A percentile compares a stretch with the other conserved stretches of the same genome.
Evolutionary conservation across 2,797 vertebrate genomes (phyloP).

Genomic region (Tiaroga cobitis): DNA sequence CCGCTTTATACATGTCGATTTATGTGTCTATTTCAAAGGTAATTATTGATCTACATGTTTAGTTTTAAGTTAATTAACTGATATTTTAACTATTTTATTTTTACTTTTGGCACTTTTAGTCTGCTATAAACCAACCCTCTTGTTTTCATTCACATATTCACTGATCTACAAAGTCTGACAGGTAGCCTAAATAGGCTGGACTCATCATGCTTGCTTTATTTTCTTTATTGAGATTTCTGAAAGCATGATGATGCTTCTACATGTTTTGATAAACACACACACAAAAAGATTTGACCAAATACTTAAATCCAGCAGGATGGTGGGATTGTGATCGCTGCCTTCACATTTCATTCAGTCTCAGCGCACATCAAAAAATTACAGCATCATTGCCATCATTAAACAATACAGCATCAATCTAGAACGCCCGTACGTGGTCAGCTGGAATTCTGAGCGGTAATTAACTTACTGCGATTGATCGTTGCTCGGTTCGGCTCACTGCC

Average conservation of each 20-base stretch:
- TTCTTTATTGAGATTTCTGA: background rate
- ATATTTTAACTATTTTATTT: background rate
- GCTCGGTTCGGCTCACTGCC: background rate
- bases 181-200: too few relatives aligned
- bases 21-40: background rate
- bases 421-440: background rate
- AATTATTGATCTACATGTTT: background rate
- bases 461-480: background rate
- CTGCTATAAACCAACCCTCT: background rate
- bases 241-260: background rate
- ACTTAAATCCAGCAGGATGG: background rate
- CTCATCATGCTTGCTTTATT: background rate
- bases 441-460: conserved; percentile 7
- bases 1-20: too few relatives aligned
- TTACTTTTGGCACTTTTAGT: background rate
- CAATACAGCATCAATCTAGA: background rate
- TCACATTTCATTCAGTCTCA: background rate
- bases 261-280: background rate
- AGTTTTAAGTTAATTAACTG: background rate
- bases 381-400: background rate
- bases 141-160: background rate
- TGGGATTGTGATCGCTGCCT: background rate
- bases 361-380: background rate
- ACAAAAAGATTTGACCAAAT: background rate
- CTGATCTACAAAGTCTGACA: background rate